Base-by-base conservation (phyloP, 1,140 invertebrate genomes). In the Melitaea cinxia region DNA sequence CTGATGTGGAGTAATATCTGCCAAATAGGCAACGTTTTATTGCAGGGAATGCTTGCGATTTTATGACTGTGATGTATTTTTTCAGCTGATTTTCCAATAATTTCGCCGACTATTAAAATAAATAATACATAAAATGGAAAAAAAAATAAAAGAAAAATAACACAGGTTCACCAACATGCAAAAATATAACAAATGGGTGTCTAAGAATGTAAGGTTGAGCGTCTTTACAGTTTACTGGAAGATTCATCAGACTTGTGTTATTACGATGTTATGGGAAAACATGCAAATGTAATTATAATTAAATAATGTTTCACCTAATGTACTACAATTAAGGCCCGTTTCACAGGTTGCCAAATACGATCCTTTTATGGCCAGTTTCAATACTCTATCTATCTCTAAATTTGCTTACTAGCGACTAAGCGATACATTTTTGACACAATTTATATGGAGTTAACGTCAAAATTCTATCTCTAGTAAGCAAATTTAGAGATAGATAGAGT, bases 1-100 rank as follows among this genome's bases (percentile, higher is more conserved):
- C 95, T 94, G 95, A 93, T 77, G 94, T 95, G 73, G 94, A 94
- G 92, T 94, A 96, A 92, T 95, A 96, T 93, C 94, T 94, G 87
- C 94, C 92, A 91, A 95, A 94, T 82, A 93, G 92, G 87, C 94
- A 94, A 87, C 95, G 93, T 93, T 95, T 95, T 83, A 96, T 92
- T 58, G 95, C 93, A 74, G 93, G 93, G 85, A 95, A 94, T 77
- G 94, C 93, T 91, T 95, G 94, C 73, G 94, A 94, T 86, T 93
- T 93, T 89, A 91, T 92, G 82, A 93, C 92, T 83, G 92, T 93
- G 86, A 94, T 92, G 85, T 93, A 93, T 91, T 93, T 93, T 91
- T 93, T 93, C 91, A 95, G 91, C 80, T 92, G 92, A 84, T 88
- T 92, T 93, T 95, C 94, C 93, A 93, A 85, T 84, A 85, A 84